phyloP scores from a whole-genome alignment of 2,888 invertebrate genomes.

The Hyposoter dolosus region DNA sequence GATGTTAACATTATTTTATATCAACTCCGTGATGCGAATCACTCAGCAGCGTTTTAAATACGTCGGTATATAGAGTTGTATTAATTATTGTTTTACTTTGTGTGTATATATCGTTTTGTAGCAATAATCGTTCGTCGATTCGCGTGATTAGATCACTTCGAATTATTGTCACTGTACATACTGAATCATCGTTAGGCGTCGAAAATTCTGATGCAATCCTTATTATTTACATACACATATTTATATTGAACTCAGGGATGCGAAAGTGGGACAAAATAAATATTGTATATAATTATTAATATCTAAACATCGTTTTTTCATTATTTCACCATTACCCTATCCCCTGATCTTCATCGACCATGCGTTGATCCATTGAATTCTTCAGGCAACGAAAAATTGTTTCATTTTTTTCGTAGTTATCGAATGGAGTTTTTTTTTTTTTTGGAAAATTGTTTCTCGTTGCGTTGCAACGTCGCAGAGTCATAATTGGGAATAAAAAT shows the following conservation, averaged over 20 bases:
- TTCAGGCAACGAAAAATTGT: neutral
- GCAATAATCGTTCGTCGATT: conserved; percentile 31
- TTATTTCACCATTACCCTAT: neutral
- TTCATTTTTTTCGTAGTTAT: neutral
- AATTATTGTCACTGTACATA: conserved; percentile 34
- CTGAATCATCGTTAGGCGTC: neutral
- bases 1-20: conserved; percentile 32
- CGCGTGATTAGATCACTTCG: conserved; percentile 59
- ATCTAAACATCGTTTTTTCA: neutral
- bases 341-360: too few relatives aligned
- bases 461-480: neutral
- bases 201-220: neutral
- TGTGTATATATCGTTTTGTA: conserved; percentile 13
- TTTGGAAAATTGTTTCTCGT: neutral
- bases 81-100: neutral
- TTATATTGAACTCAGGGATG: conserved; percentile 56
- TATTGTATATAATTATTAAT: conserved; percentile 49
- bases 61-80: neutral
- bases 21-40: conserved; percentile 22
- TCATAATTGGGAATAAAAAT: neutral
- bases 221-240: conserved; percentile 36
- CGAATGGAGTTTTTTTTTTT: neutral
- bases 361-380: too few relatives aligned
- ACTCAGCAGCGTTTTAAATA: neutral
- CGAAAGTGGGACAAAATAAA: conserved; percentile 52